Evolutionary conservation across 2,888 invertebrate genomes (phyloP).

Genomic region (Caenorhabditis uteleia): DNA sequence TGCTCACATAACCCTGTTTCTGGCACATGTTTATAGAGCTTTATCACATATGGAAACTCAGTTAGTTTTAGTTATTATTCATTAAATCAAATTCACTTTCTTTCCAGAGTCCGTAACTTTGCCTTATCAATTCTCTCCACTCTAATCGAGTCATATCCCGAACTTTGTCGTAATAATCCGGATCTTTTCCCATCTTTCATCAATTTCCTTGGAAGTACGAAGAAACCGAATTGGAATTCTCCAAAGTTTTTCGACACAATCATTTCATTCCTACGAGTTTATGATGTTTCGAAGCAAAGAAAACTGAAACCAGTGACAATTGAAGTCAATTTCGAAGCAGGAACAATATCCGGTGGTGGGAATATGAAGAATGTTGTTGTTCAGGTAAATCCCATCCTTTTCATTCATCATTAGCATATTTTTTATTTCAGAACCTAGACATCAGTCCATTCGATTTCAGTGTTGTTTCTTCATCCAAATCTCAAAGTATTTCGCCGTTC

Average conservation of each 20-base stretch:
- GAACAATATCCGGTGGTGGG: constrained; percentile 5
- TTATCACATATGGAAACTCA: constrained; percentile 43
- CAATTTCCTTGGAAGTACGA: constrained; percentile 43
- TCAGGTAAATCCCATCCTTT: not conserved
- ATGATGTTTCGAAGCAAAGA: constrained; percentile 15
- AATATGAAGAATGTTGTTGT: constrained; percentile 12
- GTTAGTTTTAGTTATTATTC: constrained; percentile 14
- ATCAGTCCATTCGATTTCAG: constrained; percentile 45
- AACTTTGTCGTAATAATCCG: constrained; percentile 43
- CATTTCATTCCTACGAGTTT: constrained; percentile 26
- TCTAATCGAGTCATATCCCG: constrained; percentile 42
- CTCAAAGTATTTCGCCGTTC: constrained; percentile 44
- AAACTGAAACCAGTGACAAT: constrained; percentile 4
- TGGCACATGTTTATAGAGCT: constrained; percentile 53
- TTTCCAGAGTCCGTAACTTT: constrained; percentile 43
- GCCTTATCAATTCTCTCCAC: constrained; percentile 43
- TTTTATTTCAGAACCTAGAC: no score
- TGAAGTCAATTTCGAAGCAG: constrained; percentile 16
- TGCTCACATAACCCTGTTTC: constrained; percentile 56
- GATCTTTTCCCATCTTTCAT: constrained; percentile 53
- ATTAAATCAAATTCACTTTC: no score
- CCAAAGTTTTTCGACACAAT: constrained; percentile 43
- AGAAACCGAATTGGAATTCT: constrained; percentile 39
- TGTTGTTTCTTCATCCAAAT: constrained; percentile 26
- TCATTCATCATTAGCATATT: no score